Percentiles rank a stretch among this genome's conserved stretches.
phyloP scores from a whole-genome alignment of 2,888 invertebrate species.

The Standfussiana lucernea region DNA sequence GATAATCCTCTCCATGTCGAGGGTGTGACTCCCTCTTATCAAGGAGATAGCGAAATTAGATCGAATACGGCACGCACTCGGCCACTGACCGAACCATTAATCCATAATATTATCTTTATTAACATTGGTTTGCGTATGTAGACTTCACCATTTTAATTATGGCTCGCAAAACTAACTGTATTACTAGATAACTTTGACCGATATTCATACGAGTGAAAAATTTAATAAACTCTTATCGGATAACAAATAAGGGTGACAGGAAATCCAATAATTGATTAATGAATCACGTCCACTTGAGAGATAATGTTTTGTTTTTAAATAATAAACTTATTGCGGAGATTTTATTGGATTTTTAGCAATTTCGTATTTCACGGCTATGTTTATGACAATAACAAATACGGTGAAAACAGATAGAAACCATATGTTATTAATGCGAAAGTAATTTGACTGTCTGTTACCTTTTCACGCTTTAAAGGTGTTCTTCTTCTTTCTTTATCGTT shows the following conservation, averaged over 20 bases:
- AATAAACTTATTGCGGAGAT: constrained; percentile 43
- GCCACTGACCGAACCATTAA: constrained; percentile 76
- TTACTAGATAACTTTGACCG: constrained; percentile 81
- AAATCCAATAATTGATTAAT: constrained; percentile 82
- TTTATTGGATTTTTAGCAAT: constrained; percentile 44
- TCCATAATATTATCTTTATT: constrained; percentile 84
- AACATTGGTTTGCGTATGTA: constrained; percentile 78
- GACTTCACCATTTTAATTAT: constrained; percentile 85
- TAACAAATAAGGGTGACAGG: constrained; percentile 80
- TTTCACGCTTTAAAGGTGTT: no score
- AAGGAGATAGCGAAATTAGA: constrained; percentile 85
- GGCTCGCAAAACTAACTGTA: constrained; percentile 77
- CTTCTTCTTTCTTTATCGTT: no score
- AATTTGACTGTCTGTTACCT: not conserved
- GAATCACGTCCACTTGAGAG: constrained; percentile 79
- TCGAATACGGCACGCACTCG: constrained; percentile 81
- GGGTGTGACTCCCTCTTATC: constrained; percentile 84
- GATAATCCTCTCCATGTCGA: constrained; percentile 80
- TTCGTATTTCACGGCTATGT: not conserved
- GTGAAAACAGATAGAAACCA: not conserved
- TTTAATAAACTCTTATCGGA: constrained; percentile 87
- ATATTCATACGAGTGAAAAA: constrained; percentile 83
- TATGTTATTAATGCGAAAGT: not conserved
- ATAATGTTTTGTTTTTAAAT: constrained; percentile 66
- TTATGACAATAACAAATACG: not conserved